Evolutionary conservation across 2,797 vertebrate genomes (phyloP).

Genomic region (Tapera naevia): DNA sequence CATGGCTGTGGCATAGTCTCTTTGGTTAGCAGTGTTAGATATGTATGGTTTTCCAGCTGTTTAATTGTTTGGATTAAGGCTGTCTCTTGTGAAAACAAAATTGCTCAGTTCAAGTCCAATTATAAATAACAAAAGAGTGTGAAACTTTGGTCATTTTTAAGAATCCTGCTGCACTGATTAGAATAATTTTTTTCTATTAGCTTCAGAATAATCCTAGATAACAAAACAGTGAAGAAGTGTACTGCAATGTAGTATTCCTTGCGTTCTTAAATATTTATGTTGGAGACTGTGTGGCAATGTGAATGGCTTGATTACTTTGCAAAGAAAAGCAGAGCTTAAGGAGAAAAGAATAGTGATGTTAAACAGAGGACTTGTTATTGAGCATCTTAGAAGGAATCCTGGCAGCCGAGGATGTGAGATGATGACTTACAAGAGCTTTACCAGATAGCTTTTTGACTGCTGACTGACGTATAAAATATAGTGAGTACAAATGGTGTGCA

Average conservation of each 20-base stretch:
- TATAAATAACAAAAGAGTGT: not conserved
- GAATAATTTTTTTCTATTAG: not conserved
- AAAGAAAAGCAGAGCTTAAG: not conserved
- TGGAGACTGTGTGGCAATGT: not conserved
- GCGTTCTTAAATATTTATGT: not conserved
- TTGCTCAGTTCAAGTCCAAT: not conserved
- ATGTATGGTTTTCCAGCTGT: not conserved
- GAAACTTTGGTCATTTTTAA: not conserved
- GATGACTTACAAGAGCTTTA: not conserved
- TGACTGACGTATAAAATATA: not conserved
- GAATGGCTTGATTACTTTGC: not conserved
- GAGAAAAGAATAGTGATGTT: not conserved
- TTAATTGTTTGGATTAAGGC: not conserved
- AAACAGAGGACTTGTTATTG: not conserved
- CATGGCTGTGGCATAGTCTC: not conserved
- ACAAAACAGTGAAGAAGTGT: not conserved
- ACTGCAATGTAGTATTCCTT: not conserved
- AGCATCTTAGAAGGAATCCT: not conserved
- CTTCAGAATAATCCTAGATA: not conserved
- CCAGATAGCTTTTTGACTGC: not conserved
- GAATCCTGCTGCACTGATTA: not conserved
- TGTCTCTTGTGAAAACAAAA: not conserved
- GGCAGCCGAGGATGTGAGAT: not conserved
- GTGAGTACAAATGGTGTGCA: not conserved
- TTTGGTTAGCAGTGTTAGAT: not conserved